These are phyloP conservation scores for Falco biarmicus DNA, from an alignment of 2,797 vertebrate species.

Conservation along the genomic window DNA sequence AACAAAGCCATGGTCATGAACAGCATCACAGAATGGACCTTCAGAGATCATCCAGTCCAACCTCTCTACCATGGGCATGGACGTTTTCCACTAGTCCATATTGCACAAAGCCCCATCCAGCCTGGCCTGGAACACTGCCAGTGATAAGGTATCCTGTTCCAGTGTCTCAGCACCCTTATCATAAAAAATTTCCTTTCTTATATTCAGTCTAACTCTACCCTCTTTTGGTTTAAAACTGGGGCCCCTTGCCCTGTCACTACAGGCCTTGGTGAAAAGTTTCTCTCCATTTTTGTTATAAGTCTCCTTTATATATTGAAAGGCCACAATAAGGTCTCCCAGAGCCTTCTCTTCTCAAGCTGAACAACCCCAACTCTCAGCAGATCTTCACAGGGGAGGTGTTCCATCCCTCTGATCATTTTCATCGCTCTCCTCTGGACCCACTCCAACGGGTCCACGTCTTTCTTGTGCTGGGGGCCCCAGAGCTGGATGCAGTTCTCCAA, in stretches of 20 bases:
- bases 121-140: neutral
- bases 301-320: too few species aligned
- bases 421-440: neutral
- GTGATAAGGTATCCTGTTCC: neutral
- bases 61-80: too few species aligned
- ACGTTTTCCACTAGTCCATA: neutral
- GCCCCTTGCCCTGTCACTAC: neutral
- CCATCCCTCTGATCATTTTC: neutral
- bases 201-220: neutral
- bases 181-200: neutral
- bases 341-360: neutral
- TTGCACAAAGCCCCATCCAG: neutral
- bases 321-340: neutral
- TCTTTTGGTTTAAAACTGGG: neutral
- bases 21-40: neutral
- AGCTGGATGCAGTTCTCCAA: too few species aligned
- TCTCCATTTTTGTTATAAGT: neutral
- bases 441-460: too few species aligned
- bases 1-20: neutral
- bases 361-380: neutral
- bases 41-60: neutral
- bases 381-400: neutral
- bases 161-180: neutral
- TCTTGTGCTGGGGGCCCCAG: neutral
- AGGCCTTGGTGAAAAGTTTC: neutral